A percentile compares a stretch with the other conserved stretches of the same genome.
Conservation (phyloP, 1,140 invertebrate genomes). For the Condylostylus longicornis region DNA sequence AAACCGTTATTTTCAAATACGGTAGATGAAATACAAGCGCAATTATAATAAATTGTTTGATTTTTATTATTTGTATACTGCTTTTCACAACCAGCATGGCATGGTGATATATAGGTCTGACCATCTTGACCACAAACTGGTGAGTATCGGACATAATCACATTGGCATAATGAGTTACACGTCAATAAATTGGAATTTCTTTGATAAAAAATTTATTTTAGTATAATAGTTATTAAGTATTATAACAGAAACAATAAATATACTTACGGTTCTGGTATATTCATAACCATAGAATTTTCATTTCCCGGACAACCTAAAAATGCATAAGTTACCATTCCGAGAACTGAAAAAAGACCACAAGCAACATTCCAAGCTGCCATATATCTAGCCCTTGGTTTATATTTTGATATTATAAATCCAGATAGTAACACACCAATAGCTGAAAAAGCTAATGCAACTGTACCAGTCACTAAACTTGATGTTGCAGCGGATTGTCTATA, state of each 20-base stretch:
- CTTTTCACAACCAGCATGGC: constrained; percentile 49
- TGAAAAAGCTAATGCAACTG: constrained; percentile 54
- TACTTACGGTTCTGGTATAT: constrained; percentile 18
- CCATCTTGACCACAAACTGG: constrained; percentile 47
- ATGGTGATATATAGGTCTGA: constrained; percentile 51
- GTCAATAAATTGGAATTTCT: no score
- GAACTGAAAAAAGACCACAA: constrained; percentile 45
- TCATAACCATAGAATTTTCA: constrained; percentile 27
- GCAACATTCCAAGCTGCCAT: constrained; percentile 60
- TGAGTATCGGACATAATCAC: constrained; percentile 50
- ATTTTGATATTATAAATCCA: constrained; percentile 50
- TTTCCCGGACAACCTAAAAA: constrained; percentile 50
- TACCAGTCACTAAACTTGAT: constrained; percentile 47
- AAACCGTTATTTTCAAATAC: background rate
- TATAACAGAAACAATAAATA: background rate
- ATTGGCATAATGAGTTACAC: constrained; percentile 48
- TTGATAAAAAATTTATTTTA: background rate
- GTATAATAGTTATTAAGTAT: background rate
- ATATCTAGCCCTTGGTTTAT: constrained; percentile 49
- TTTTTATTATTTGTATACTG: constrained; percentile 10
- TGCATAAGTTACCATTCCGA: constrained; percentile 48
- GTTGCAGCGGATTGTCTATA: constrained; percentile 55
- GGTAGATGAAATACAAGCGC: background rate
- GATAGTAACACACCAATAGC: constrained; percentile 52
- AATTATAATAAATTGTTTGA: no score